Percentiles rank a stretch among this genome's conserved stretches.
Conservation (phyloP, 2,888 invertebrate species). For the Palloptera scutellata region DNA sequence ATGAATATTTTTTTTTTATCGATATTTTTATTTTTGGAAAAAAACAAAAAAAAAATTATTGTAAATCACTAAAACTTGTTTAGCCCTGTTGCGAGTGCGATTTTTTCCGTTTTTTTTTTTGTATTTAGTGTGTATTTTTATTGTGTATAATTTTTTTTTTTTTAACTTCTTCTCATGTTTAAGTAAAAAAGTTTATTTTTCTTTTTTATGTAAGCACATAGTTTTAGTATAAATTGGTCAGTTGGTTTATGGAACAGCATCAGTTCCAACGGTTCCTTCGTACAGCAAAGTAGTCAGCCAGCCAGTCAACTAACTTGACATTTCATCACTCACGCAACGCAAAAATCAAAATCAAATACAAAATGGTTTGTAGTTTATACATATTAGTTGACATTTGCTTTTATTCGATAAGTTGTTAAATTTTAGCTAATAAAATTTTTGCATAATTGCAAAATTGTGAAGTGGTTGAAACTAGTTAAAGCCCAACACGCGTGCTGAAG, state of each 20-base stretch:
- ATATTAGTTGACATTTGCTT: too few relatives aligned
- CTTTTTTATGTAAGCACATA: constrained; percentile 31
- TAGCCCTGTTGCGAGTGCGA: constrained; percentile 29
- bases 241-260: constrained; percentile 54
- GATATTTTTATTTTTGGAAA: constrained; percentile 32
- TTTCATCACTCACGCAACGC: constrained; percentile 25
- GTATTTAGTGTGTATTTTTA: constrained; percentile 24
- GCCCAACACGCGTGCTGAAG: too few relatives aligned
- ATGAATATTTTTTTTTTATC: constrained; percentile 11
- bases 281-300: constrained; percentile 50
- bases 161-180: constrained; percentile 20
- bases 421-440: too few relatives aligned
- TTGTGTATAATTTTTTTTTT: constrained; percentile 28
- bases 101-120: constrained; percentile 6
- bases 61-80: constrained; percentile 56
- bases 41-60: constrained; percentile 41
- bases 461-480: too few relatives aligned
- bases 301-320: constrained; percentile 21
- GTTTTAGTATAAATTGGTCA: constrained; percentile 59
- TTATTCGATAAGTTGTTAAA: too few relatives aligned
- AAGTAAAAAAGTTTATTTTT: constrained; percentile 13
- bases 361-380: constrained; percentile 51
- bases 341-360: constrained; percentile 26
- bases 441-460: too few relatives aligned
- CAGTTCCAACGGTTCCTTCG: constrained; percentile 60